Percentiles rank a stretch among this genome's conserved stretches.
phyloP scores from a whole-genome alignment of 2,888 invertebrate species.

The Aplocera efformata region DNA sequence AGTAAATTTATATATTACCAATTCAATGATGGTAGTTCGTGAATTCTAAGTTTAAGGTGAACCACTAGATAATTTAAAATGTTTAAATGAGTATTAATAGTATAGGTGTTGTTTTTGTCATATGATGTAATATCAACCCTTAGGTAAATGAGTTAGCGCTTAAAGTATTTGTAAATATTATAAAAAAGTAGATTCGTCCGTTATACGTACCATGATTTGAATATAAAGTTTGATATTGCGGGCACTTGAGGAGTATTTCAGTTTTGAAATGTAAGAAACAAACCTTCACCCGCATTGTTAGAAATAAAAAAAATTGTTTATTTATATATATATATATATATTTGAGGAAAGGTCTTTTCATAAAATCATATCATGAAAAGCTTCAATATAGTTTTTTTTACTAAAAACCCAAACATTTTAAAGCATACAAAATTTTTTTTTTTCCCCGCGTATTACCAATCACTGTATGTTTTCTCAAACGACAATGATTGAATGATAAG shows the following conservation, averaged over 20 bases:
- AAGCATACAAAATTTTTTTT: too few species aligned
- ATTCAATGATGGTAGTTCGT: too few species aligned
- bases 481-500: constrained; percentile 26
- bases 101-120: constrained; percentile 30
- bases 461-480: not conserved
- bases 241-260: constrained; percentile 18
- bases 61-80: too few species aligned
- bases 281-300: constrained; percentile 35
- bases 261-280: constrained; percentile 21
- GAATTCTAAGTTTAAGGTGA: too few species aligned
- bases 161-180: constrained; percentile 71
- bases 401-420: too few species aligned
- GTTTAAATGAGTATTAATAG: constrained; percentile 20
- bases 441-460: not conserved
- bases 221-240: constrained; percentile 25
- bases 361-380: constrained; percentile 14
- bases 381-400: too few species aligned
- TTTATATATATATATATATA: constrained; percentile 32
- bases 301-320: constrained; percentile 37
- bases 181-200: constrained; percentile 51
- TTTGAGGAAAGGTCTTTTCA: constrained; percentile 25
- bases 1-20: too few species aligned
- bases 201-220: constrained; percentile 18
- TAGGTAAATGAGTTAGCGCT: constrained; percentile 54
- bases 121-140: constrained; percentile 29